Base-by-base conservation (phyloP, 2,888 invertebrate genomes). In the Nomada flava region DNA sequence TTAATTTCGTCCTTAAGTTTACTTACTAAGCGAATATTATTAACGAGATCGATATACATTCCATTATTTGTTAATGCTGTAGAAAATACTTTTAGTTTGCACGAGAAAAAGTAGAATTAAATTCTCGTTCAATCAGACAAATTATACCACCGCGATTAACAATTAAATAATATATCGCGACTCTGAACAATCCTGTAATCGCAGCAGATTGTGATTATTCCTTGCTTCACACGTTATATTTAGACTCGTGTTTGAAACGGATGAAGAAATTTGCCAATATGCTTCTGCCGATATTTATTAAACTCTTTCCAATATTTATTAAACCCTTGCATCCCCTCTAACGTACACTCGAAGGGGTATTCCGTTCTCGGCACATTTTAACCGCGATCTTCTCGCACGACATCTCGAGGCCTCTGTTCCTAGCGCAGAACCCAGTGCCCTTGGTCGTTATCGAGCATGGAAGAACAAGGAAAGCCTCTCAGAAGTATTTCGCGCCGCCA, bases 401-500 rank as follows among this genome's bases (percentile, higher is more conserved):
- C n/a, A 29, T 55, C 26, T 15, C 52, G 1, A 53, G 53, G 26
- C 36, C 57, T 47, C 23, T 11, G 23, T 23, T 67, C 26, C 18
- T 23, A 55, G 18, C 26, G 52, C 9, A 42, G 20, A 71, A 63
- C 79, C 74, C 62, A 23, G 60, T 77, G 82, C 57, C 42, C 59
- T 59, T 65, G 67, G 65, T 44, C 44, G 47, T 53, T 74, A 52
- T 70, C 84, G 42, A 42, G 53, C 11, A 65, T 42, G n/a, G 42
- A 52, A 26, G 71, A 63, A 79, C 65, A 77, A 55, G 79, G 11
- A 65, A 82, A 86, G 69, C 20, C 36, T 75, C 57, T 79, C 42
- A 36, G 36, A 29, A 68, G 57, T 55, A 65, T 80, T 60, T 9
- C n/a, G 55, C 29, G 50, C 62, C 55, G 53, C 44, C 71, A 7